Percentiles rank a stretch among this genome's conserved stretches.
Conservation (phyloP, 2,888 invertebrate species). For the Pomacea canaliculata region DNA sequence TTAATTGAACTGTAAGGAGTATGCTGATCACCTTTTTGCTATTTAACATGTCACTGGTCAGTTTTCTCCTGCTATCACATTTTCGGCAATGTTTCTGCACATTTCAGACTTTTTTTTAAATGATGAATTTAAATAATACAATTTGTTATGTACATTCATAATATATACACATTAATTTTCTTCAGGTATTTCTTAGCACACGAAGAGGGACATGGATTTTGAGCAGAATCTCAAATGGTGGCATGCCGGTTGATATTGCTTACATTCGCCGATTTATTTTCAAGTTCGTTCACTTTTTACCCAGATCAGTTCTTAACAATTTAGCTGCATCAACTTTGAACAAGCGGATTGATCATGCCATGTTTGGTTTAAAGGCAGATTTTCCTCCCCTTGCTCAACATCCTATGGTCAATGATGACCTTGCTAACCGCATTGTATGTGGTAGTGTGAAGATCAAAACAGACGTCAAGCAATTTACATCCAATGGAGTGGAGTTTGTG, state of each 20-base stretch:
- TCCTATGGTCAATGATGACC: conserved; percentile 70
- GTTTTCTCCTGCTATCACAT: too few relatives aligned
- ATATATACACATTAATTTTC: too few relatives aligned
- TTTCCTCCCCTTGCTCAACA: conserved; percentile 57
- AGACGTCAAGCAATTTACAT: conserved; percentile 54
- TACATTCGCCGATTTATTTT: conserved; percentile 27
- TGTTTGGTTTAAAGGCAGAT: conserved; percentile 68
- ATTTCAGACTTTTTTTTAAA: too few relatives aligned
- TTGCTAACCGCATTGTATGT: conserved; percentile 68
- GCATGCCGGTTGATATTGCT: conserved; percentile 58
- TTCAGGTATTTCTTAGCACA: conserved; percentile 70
- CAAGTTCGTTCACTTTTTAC: conserved; percentile 26
- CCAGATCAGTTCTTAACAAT: conserved; percentile 13
- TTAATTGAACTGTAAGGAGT: too few relatives aligned
- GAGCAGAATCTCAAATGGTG: conserved; percentile 61
- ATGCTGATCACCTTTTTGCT: too few relatives aligned
- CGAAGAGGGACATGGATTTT: conserved; percentile 71
- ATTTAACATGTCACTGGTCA: too few relatives aligned
- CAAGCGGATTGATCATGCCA: conserved; percentile 66
- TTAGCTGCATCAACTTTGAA: conserved; percentile 46
- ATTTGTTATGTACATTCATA: too few relatives aligned
- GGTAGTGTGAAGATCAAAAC: conserved; percentile 66
- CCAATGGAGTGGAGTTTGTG: conserved; percentile 59
- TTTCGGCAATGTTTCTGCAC: too few relatives aligned
- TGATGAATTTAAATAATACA: too few relatives aligned